These are phyloP conservation scores for Myoxocephalus aenaeus DNA, from an alignment of 2,797 vertebrate species.

Conservation along the genomic window DNA sequence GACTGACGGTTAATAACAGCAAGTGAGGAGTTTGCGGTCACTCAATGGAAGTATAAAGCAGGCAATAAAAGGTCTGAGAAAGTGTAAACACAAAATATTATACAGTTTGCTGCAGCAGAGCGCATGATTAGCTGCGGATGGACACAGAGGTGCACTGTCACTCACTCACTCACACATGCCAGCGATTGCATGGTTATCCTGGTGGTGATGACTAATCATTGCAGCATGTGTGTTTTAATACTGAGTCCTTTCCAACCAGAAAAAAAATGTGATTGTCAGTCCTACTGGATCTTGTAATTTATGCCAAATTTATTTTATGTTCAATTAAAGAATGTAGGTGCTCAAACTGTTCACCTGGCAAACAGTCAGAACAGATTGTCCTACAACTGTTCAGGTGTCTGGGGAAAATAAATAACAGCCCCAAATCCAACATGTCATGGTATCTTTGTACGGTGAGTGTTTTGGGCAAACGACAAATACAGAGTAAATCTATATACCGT, in stretches of 20 bases:
- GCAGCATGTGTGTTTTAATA: neutral
- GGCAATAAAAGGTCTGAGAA: too few relatives aligned
- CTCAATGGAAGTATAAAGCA: too few relatives aligned
- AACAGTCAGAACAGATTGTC: neutral
- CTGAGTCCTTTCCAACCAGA: neutral
- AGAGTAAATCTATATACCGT: constrained; percentile 39
- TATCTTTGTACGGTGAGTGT: constrained; percentile 18
- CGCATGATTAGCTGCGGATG: too few relatives aligned
- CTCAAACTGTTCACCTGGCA: neutral
- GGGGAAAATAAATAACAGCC: neutral
- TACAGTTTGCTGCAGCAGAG: too few relatives aligned
- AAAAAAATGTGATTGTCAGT: neutral
- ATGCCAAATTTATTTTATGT: neutral
- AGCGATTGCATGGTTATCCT: too few relatives aligned
- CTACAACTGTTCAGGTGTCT: constrained; percentile 7
- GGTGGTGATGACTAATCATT: neutral
- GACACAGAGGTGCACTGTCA: too few relatives aligned
- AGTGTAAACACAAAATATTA: too few relatives aligned
- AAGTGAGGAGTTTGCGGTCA: too few relatives aligned
- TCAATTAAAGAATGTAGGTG: neutral
- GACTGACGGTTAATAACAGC: too few relatives aligned
- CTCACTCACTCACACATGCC: too few relatives aligned
- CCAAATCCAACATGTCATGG: constrained; percentile 23
- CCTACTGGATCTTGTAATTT: neutral
- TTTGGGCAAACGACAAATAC: constrained; percentile 55